Evolutionary conservation across 2,113 vertebrate species (phyloP).

Genomic region (Colossoma macropomum): DNA sequence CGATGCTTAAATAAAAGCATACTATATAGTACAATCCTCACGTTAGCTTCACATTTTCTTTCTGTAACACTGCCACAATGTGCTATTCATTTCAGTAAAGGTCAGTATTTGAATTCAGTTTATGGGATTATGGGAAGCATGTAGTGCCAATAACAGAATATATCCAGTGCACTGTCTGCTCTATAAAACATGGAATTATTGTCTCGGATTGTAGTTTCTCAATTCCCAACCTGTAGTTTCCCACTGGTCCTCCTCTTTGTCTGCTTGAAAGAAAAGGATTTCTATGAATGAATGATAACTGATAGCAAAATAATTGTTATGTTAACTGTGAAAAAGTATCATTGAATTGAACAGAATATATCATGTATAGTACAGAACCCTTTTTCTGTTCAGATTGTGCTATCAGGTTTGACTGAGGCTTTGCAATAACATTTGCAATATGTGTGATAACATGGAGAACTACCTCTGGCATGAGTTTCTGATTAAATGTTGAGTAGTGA

Average conservation of each 20-base stretch:
- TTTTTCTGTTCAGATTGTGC: too few species aligned
- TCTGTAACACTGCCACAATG: neutral
- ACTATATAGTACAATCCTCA: neutral
- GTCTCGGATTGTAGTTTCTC: neutral
- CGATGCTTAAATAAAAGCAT: slow-evolving; percentile 11
- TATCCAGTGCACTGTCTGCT: neutral
- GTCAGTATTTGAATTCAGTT: slow-evolving; percentile 6
- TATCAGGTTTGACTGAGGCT: too few species aligned
- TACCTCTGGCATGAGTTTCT: too few species aligned
- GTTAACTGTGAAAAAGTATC: too few species aligned
- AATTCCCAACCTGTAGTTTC: neutral
- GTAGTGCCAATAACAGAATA: neutral
- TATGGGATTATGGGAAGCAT: neutral
- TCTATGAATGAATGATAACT: neutral
- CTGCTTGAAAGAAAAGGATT: neutral
- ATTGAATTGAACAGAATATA: too few species aligned
- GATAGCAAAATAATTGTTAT: too few species aligned
- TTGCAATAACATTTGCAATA: neutral
- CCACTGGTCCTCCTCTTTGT: too few species aligned
- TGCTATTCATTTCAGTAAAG: slow-evolving; percentile 31
- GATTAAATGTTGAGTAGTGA: neutral
- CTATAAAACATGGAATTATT: neutral
- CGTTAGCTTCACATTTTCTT: neutral
- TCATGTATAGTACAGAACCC: too few species aligned
- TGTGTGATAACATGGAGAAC: neutral